These are phyloP conservation scores for Seriola dumerili DNA, from an alignment of 2,113 vertebrate genomes.

Conservation along the genomic window DNA sequence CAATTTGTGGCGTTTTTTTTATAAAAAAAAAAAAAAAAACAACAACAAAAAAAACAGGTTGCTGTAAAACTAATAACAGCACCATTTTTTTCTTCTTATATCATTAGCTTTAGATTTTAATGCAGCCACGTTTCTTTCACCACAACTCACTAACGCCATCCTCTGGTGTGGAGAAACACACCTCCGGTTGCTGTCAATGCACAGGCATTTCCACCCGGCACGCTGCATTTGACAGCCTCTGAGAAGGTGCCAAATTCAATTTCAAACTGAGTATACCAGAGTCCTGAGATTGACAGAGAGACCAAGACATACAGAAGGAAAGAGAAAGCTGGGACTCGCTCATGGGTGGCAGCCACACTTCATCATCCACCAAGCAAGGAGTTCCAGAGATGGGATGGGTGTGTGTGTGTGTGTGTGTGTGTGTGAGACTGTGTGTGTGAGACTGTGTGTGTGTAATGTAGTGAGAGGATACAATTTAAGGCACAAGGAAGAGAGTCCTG, in stretches of 20 bases:
- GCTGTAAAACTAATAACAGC: not conserved
- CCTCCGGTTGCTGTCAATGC: constrained; percentile 3
- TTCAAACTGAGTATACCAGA: constrained; percentile 22
- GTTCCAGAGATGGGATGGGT: not conserved
- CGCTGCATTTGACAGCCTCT: constrained; percentile 3
- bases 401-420: not conserved
- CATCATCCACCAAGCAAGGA: constrained; percentile 48
- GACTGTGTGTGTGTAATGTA: constrained; percentile 17
- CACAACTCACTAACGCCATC: not conserved
- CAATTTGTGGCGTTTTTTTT: not conserved
- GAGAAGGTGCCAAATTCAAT: constrained; percentile 27
- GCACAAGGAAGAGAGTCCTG: constrained; percentile 58
- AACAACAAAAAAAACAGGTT: not conserved
- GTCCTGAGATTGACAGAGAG: constrained; percentile 22
- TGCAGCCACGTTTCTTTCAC: not conserved
- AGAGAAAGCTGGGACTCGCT: constrained; percentile 1
- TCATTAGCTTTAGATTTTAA: not conserved
- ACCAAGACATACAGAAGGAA: not conserved
- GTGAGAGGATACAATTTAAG: constrained; percentile 63
- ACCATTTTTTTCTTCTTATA: not conserved
- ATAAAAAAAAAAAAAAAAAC: not conserved
- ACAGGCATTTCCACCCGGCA: constrained; percentile 11
- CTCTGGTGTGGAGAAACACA: constrained; percentile 3
- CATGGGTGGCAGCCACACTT: constrained; percentile 36
- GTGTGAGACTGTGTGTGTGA: not conserved